phyloP scores from a whole-genome alignment of 2,113 vertebrate species.

The Tragulus kanchil region DNA sequence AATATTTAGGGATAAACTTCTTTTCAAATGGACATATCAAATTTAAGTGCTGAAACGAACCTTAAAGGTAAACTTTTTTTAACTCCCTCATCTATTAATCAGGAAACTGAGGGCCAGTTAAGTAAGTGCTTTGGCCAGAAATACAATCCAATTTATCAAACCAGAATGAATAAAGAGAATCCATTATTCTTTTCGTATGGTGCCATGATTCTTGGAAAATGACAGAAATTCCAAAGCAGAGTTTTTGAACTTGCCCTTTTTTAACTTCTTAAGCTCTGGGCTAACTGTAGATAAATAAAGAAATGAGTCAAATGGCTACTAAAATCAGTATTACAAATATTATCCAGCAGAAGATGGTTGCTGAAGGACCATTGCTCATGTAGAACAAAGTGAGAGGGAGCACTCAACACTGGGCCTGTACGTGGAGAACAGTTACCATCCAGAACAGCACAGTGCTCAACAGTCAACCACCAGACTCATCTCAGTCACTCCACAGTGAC shows the following conservation, averaged over 20 bases:
- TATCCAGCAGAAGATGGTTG: not conserved
- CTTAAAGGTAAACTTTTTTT: slow-evolving; percentile 26
- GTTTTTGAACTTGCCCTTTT: slow-evolving; percentile 58
- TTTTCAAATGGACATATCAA: slow-evolving; percentile 5
- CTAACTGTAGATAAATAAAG: slow-evolving; percentile 55
- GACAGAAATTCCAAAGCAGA: slow-evolving; percentile 50
- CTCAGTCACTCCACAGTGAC: slow-evolving; percentile 51
- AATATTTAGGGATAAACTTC: not conserved
- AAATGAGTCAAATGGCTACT: slow-evolving; percentile 27
- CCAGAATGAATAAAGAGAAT: not conserved
- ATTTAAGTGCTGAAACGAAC: slow-evolving; percentile 34
- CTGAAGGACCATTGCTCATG: not conserved
- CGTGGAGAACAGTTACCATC: not conserved
- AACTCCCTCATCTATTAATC: slow-evolving; percentile 20
- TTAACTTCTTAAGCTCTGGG: slow-evolving; percentile 38
- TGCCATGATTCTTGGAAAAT: slow-evolving; percentile 57
- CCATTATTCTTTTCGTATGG: slow-evolving; percentile 23
- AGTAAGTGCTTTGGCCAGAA: slow-evolving; percentile 68
- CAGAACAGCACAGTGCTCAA: not conserved
- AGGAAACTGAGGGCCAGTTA: not conserved
- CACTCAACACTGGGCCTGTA: slow-evolving; percentile 3
- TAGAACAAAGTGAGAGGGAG: not conserved
- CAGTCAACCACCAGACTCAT: slow-evolving; percentile 47
- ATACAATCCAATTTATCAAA: not conserved
- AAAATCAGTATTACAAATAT: slow-evolving; percentile 34